Base-by-base conservation (phyloP, 2,888 invertebrate genomes). In the Agapostemon virescens region DNA sequence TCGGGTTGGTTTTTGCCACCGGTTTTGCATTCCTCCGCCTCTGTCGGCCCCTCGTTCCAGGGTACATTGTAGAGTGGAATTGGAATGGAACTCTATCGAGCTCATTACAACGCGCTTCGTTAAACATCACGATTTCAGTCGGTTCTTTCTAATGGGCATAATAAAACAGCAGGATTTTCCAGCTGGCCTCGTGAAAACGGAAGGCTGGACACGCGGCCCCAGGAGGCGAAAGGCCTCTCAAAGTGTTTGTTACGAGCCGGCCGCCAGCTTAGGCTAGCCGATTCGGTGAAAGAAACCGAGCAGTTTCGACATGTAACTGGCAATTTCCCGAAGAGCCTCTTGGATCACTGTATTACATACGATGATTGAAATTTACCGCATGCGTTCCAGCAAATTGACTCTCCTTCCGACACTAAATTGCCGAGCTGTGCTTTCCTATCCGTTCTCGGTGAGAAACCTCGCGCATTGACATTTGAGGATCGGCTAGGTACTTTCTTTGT, bases 121-220 rank as follows among this genome's bases (percentile, higher is more conserved):
- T 68, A 68, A 72, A 78, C 78, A 63, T 52, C 74, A 61, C 71
- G 70, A 73, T 70, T 77, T 75, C 82, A 74, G 79, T 74, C 70
- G 76, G 68, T 36, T 81, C 81, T 77, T 69, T 82, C 58, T 77
- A 82, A 74, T 55, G 66, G 71, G 40, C 33, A 36, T 63, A 72
- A 83, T 83, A 83, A 83, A 82, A 75, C 83, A 79, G 78, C 75
- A 40, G 71, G 78, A 75, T 83, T 83, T 78, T 79, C 74, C 74
- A 69, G 63, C 40, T 63, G 71, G 71, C 75, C 74, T 84, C 87
- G 85, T 80, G 86, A 85, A 88, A 89, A 89, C 90, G 91, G 91
- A 90, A 90, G 90, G 88, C 86, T 85, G 81, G 85, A 82, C 85
- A 83, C 84, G 81, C 74, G 81, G 85, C 79, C 82, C 72, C 80